These are phyloP conservation scores for Perca fluviatilis DNA, from an alignment of 2,113 vertebrate species.

Conservation along the genomic window DNA sequence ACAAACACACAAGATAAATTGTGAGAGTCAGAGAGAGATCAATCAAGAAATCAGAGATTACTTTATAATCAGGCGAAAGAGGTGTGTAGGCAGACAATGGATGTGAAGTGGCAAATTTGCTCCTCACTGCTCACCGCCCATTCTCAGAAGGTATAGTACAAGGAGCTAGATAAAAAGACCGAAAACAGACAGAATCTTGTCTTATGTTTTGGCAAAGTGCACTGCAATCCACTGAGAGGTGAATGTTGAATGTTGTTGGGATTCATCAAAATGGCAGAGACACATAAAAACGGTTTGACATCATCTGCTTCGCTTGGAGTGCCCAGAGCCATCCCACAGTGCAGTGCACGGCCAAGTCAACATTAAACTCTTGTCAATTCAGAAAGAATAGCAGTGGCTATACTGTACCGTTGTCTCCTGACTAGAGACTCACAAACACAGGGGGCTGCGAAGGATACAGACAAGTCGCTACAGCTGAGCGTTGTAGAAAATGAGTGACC, in stretches of 20 bases:
- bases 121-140: too few relatives aligned
- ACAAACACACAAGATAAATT: too few relatives aligned
- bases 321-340: background rate
- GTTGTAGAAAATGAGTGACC: background rate
- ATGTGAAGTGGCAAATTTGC: too few relatives aligned
- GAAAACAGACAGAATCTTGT: too few relatives aligned
- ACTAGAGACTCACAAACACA: background rate
- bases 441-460: background rate
- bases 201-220: too few relatives aligned
- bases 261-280: background rate
- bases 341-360: background rate
- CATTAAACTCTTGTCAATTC: background rate
- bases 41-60: too few relatives aligned
- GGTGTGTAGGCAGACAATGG: too few relatives aligned
- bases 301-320: background rate
- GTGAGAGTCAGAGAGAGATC: too few relatives aligned
- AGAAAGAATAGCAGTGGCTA: background rate
- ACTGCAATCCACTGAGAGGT: too few relatives aligned
- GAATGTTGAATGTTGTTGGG: background rate
- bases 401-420: background rate
- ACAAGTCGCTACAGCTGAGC: background rate
- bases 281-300: background rate
- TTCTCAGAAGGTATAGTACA: too few relatives aligned
- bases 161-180: too few relatives aligned
- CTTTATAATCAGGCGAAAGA: too few relatives aligned